phyloP scores from a whole-genome alignment of 2,797 vertebrate genomes.

The Neopelma chrysocephalum region DNA sequence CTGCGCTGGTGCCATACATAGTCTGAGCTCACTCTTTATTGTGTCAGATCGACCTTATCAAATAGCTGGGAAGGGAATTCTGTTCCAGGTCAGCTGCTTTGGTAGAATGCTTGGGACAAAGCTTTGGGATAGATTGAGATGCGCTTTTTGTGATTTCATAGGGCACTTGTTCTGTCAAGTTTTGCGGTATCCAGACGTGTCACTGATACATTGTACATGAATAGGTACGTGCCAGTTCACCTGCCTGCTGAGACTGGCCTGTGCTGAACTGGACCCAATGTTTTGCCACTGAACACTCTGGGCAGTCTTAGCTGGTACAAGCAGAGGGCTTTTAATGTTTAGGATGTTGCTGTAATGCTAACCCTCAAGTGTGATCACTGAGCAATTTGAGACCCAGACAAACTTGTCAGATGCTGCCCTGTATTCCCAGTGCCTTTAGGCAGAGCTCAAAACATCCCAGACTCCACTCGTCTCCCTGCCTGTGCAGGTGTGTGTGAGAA shows the following conservation, averaged over 20 bases:
- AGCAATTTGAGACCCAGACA: background rate
- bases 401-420: background rate
- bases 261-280: background rate
- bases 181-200: background rate
- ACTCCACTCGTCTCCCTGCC: background rate
- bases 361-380: background rate
- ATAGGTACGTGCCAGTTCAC: background rate
- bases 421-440: background rate
- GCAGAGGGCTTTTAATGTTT: background rate
- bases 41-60: background rate
- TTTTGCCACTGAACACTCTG: background rate
- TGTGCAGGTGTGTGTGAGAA: background rate
- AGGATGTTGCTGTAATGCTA: background rate
- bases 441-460: accelerated
- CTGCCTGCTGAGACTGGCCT: background rate
- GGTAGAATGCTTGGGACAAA: background rate
- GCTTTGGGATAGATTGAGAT: background rate
- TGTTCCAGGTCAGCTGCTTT: background rate
- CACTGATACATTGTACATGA: accelerated
- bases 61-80: background rate
- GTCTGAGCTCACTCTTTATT: background rate
- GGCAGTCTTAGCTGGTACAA: background rate
- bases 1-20: background rate
- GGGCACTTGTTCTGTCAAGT: background rate
- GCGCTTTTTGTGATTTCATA: background rate